Conservation (phyloP, 1,140 invertebrate species). For the Drosophila gunungcola region DNA sequence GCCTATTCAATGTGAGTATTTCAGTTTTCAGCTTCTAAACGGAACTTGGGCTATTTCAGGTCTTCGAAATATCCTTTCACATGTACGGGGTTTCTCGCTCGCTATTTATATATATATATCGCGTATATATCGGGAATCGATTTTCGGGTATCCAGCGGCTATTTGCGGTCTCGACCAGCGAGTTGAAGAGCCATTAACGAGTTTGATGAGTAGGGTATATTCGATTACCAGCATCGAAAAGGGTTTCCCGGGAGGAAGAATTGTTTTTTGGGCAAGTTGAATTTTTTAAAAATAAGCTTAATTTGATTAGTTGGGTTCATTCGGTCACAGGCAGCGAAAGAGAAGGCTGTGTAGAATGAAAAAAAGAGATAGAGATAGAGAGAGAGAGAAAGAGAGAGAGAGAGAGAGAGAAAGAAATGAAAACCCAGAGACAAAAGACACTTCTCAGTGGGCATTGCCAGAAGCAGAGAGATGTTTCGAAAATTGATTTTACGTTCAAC, state of each 20-base stretch:
- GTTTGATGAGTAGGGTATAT: constrained; percentile 48
- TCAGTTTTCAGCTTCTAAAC: constrained; percentile 47
- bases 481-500: constrained; percentile 76
- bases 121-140: constrained; percentile 57
- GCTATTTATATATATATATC: constrained; percentile 18
- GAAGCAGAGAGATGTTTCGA: constrained; percentile 40
- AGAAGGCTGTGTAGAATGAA: neutral
- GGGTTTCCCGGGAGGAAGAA: constrained; percentile 33
- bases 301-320: constrained; percentile 80
- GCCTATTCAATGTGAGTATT: constrained; percentile 57
- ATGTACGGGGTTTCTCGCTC: constrained; percentile 7
- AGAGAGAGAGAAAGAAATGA: neutral
- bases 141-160: constrained; percentile 55
- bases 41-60: constrained; percentile 66
- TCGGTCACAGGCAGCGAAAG: constrained; percentile 45
- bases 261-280: constrained; percentile 48
- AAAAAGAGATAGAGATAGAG: neutral
- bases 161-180: constrained; percentile 73
- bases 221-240: constrained; percentile 80
- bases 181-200: constrained; percentile 52
- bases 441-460: constrained; percentile 41
- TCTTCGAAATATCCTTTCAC: constrained; percentile 59
- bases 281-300: constrained; percentile 70
- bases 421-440: constrained; percentile 33
- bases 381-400: neutral